Evolutionary conservation across 2,888 invertebrate genomes (phyloP), one percentile per base, ranked within the genome.

Genomic region (Sclerodermus sp.): DNA sequence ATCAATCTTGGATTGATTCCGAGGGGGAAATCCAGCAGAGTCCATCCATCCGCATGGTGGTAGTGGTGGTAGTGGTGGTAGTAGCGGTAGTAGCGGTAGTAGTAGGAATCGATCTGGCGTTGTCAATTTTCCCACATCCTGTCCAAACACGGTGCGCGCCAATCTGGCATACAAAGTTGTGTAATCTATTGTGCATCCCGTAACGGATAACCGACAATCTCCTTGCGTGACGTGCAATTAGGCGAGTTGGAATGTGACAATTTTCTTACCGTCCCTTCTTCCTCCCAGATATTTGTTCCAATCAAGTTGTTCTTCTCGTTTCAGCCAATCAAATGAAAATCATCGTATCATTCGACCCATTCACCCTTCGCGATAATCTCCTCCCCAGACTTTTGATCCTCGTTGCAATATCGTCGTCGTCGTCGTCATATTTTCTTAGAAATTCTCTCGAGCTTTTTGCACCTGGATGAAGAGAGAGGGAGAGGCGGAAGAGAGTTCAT

Each of bases 151-250:
- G 8, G 30, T 30, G 10, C 34, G 13, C 34, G 6, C 12, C 34
- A 12, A 12, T 12, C 13, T 4, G n/a, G 17, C 38, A 9, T 14
- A 23, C 9, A 38, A 38, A 38, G 38, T 38, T 38, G 34, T 43
- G 18, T 16, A 43, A 43, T 42, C 34, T 10, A 34, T 34, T 16
- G 18, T 34, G 18, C 16, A 34, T 43, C 34, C 16, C 42, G 42
- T 30, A 30, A 42, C 29, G 16, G 43, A 43, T 43, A 34, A 34
- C 30, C 29, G 30, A 17, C 16, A 31, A 14, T 43, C 16, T 43
- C 32, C 34, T 34, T 32, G 14, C 34, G 14, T 34, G 43, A 43
- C 34, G 43, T 34, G 43, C 43, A 34, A 43, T 43, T 43, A 43
- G 34, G 16, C 43, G 34, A 17, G 15, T 13, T n/a, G 12, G 18